Evolutionary conservation across 1,140 invertebrate species (phyloP).

Genomic region (Littorina saxatilis): DNA sequence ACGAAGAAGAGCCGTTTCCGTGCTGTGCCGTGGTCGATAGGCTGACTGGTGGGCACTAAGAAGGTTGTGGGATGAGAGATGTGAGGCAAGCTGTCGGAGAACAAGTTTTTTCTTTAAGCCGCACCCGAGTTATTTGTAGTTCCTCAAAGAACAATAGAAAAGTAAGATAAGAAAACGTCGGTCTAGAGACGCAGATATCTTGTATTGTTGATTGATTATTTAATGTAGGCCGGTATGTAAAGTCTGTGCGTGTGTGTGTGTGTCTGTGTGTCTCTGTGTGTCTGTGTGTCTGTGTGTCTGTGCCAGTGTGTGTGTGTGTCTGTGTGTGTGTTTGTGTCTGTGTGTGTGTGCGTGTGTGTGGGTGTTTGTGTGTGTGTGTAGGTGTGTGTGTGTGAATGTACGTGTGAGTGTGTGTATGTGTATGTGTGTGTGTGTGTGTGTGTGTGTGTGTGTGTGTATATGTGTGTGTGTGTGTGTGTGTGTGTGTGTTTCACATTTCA

Average conservation of each 20-base stretch:
- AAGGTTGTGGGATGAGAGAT: too few relatives aligned
- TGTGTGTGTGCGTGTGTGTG: background rate
- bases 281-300: background rate
- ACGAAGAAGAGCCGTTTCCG: too few relatives aligned
- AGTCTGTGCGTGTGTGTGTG: background rate
- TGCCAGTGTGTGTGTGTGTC: background rate
- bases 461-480: slow-evolving; percentile 20
- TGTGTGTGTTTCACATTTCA: slow-evolving; percentile 8
- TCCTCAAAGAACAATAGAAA: background rate
- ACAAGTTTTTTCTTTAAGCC: background rate
- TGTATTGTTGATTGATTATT: too few relatives aligned
- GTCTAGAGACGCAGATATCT: background rate
- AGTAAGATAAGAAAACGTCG: background rate
- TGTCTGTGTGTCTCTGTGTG: background rate
- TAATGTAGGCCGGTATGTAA: background rate
- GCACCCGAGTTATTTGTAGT: background rate
- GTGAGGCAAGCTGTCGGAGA: too few relatives aligned
- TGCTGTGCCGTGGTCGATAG: too few relatives aligned
- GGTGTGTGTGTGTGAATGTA: background rate
- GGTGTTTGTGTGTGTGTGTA: too few relatives aligned
- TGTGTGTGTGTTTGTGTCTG: background rate
- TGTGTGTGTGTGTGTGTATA: slow-evolving; percentile 14
- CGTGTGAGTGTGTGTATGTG: background rate
- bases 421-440: background rate
- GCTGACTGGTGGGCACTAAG: too few relatives aligned